Percentiles rank a stretch among this genome's conserved stretches.
These are phyloP conservation scores for Chloroceryle amazona DNA, from an alignment of 2,797 vertebrate species.

Conservation along the genomic window DNA sequence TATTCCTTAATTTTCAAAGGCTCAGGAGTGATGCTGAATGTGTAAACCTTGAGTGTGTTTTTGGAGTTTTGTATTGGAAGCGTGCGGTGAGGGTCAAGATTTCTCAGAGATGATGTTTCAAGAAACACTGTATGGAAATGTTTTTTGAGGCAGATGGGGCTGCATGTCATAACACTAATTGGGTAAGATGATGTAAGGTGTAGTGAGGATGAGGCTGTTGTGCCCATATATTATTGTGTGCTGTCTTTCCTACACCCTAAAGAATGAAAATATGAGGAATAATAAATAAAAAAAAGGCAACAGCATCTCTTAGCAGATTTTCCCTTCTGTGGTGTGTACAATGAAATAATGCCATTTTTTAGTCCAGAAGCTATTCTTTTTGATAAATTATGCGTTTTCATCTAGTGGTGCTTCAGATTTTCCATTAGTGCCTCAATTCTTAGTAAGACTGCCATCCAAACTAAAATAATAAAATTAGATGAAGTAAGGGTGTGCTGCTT, in stretches of 20 bases:
- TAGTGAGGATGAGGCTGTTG: background rate
- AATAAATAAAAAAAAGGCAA: background rate
- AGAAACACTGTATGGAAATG: background rate
- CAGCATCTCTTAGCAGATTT: background rate
- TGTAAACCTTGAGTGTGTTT: background rate
- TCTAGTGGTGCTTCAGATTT: background rate
- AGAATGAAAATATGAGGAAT: background rate
- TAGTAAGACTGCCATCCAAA: background rate
- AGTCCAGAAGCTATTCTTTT: background rate
- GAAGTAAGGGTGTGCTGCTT: background rate
- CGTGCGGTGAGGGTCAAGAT: fast-evolving
- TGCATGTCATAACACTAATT: background rate
- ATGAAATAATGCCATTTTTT: background rate
- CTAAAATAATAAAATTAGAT: background rate
- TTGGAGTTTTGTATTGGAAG: background rate
- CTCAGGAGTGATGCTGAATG: background rate
- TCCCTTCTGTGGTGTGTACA: background rate
- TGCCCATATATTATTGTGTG: fast-evolving
- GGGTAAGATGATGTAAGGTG: background rate
- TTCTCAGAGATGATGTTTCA: background rate
- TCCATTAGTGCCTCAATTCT: background rate
- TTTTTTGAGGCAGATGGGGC: background rate
- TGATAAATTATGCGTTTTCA: background rate
- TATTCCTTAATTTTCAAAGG: background rate
- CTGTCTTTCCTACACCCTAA: background rate